A percentile compares a stretch with the other conserved stretches of the same genome.
Evolutionary conservation across 92 coral and sea anemone genomes (phyloP).

Genomic region (Zoanthus solanderi): DNA sequence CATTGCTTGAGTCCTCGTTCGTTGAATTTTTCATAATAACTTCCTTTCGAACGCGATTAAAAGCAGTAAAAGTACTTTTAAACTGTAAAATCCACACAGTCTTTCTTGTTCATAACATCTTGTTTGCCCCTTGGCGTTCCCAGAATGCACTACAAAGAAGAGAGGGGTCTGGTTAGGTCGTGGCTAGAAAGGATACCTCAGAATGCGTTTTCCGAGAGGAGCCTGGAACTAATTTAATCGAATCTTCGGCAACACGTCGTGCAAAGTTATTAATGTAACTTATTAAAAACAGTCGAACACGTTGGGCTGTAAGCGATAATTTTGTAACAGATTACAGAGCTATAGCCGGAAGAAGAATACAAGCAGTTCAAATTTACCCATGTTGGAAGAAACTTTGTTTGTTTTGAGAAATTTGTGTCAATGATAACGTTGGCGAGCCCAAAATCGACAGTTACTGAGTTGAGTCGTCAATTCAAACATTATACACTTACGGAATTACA

Average conservation of each 20-base stretch:
- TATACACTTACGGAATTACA: neutral
- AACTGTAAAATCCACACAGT: too few species aligned
- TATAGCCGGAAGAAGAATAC: conserved; percentile 12
- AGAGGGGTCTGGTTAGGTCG: neutral
- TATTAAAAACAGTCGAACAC: neutral
- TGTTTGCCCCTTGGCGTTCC: too few species aligned
- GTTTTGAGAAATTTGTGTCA: conserved; percentile 2
- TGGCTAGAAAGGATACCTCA: neutral
- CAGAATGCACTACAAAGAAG: too few species aligned
- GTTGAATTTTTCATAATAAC: too few species aligned
- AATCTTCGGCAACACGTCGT: neutral
- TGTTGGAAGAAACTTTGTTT: neutral
- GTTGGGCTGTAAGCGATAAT: neutral
- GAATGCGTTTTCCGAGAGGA: too few species aligned
- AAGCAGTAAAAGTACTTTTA: too few species aligned
- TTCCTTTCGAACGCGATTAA: too few species aligned
- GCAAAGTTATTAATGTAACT: neutral
- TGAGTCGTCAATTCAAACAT: too few species aligned
- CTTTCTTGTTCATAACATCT: too few species aligned
- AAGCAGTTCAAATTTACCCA: neutral
- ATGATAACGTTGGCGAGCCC: conserved; percentile 11
- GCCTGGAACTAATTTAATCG: neutral
- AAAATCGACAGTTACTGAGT: neutral
- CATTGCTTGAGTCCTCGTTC: too few species aligned
- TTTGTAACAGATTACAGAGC: neutral